Evolutionary conservation across 2,888 invertebrate genomes (phyloP), one percentile per base, ranked within the genome.

Genomic region (Tortrix viridana): DNA sequence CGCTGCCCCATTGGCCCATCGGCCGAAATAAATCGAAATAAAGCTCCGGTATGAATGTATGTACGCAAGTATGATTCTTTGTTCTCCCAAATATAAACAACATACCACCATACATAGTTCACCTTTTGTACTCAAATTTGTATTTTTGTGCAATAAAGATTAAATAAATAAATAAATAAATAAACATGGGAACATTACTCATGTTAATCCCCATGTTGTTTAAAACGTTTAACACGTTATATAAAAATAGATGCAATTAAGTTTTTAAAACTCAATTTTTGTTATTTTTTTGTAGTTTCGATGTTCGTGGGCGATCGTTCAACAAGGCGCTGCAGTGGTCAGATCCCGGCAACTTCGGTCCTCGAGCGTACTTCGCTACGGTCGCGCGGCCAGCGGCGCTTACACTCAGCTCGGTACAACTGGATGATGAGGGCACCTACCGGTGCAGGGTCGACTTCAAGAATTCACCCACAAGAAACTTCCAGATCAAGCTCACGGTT

Each of bases 361-460:
- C 96, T 1, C 93, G 97, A 64, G 97, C 97, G 5, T 96, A 96
- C 85, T 97, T 97, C 85, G 95, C 96, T 23, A 95, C 96, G 4
- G 95, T 96, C 55, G 95, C 96, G 12, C 94, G 95, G 68, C 97
- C 97, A 50, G 97, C 97, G 19, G 95, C 96, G 16, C 90, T 97
- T 61, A 96, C 96, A 43, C 94, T 98, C 65, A 96, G 96, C 79
- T 96, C 96, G 63, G 96, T 98, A 59, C 96, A 96, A 77, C 89
- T 97, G 71, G 96, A 96, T 75, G 98, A 98, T 76, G 97, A 97
- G 81, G 97, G 97, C 50, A 93, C 93, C 63, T 98, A 98, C 89
- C 93, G 97, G 72, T 98, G 98, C 85, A 93, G 98, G 67, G 97
- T 98, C 37, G 97, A 98, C 89, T 98, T 97, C 87, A 95, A 96